Conservation (phyloP, 2,113 vertebrate genomes). For the Anas platyrhynchos region DNA sequence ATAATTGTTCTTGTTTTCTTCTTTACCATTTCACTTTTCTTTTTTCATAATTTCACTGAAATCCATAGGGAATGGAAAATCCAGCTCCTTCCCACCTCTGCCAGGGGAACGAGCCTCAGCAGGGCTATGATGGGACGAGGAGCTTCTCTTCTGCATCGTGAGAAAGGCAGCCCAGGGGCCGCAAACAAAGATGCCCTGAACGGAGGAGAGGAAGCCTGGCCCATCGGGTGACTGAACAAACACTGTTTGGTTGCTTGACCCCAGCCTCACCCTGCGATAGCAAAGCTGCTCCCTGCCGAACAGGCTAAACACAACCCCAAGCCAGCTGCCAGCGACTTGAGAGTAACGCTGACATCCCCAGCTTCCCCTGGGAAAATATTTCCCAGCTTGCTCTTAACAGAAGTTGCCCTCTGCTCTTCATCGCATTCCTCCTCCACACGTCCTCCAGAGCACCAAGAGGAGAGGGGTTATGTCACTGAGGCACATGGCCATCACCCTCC, state of each 20-base stretch:
- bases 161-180: background rate
- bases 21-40: background rate
- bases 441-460: accelerated
- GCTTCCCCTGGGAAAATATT: constrained; percentile 2
- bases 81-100: background rate
- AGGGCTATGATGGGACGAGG: background rate
- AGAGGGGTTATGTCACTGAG: background rate
- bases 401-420: background rate
- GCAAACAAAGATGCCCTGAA: background rate
- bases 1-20: background rate
- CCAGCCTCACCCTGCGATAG: background rate
- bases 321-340: background rate
- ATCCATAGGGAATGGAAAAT: background rate
- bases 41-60: background rate
- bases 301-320: background rate
- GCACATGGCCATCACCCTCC: background rate
- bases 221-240: background rate
- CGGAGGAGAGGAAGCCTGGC: background rate
- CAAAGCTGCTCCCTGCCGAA: background rate
- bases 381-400: background rate
- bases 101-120: background rate
- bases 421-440: accelerated
- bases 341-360: background rate
- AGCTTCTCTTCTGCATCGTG: background rate
- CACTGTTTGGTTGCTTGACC: background rate